Evolutionary conservation across 2,888 invertebrate species (phyloP).

Genomic region (Protophormia terraenovae): DNA sequence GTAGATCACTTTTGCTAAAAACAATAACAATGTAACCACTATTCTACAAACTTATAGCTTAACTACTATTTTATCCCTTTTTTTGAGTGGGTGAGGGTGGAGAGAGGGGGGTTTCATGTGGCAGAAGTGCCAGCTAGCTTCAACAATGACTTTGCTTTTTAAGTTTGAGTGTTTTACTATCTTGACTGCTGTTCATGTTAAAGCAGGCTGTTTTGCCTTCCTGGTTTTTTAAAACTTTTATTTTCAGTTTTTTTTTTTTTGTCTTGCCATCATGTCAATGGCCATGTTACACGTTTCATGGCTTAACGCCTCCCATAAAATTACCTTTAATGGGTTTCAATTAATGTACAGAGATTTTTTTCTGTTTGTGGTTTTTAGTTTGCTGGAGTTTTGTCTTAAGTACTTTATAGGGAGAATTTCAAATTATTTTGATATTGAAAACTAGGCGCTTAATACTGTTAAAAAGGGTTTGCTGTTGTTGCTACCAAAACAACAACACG

Average conservation of each 20-base stretch:
- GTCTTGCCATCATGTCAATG: conserved; percentile 70
- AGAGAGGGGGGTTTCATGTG: conserved; percentile 8
- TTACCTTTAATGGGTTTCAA: conserved; percentile 82
- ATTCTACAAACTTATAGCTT: conserved; percentile 32
- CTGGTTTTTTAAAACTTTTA: conserved; percentile 57
- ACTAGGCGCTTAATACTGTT: conserved; percentile 63
- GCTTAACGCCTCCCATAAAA: conserved; percentile 82
- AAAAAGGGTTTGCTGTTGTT: conserved; percentile 52
- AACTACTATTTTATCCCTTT: conserved; percentile 62
- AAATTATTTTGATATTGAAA: conserved; percentile 72
- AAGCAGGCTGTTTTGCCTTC: conserved; percentile 53
- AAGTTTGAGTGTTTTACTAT: conserved; percentile 67
- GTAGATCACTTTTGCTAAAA: conserved; percentile 62
- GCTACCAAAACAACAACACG: conserved; percentile 51
- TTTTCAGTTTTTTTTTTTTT: background rate
- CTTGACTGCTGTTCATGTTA: conserved; percentile 66
- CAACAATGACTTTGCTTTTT: conserved; percentile 59
- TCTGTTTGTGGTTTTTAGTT: too few species aligned
- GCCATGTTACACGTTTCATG: conserved; percentile 80
- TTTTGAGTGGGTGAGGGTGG: background rate
- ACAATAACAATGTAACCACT: background rate
- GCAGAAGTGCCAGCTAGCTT: conserved; percentile 51
- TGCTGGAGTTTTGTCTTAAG: conserved; percentile 19
- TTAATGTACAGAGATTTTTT: conserved; percentile 75
- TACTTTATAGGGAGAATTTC: conserved; percentile 70